Evolutionary conservation across 2,888 invertebrate genomes (phyloP).

Genomic region (Timema podura): DNA sequence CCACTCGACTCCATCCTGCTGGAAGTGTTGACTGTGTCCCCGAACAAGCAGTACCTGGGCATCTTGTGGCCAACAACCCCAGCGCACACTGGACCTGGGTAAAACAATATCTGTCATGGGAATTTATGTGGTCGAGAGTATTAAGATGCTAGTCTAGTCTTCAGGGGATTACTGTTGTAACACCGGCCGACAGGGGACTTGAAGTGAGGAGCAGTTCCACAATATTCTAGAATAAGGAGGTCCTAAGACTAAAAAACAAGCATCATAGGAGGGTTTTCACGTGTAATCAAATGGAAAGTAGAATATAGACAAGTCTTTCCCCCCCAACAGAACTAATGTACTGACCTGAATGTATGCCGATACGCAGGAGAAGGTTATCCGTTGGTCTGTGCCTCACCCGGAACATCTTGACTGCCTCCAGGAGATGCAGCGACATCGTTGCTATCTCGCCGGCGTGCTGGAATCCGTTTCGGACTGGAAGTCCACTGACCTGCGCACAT

Average conservation of each 20-base stretch:
- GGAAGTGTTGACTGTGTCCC: conserved; percentile 90
- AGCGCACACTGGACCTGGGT: conserved; percentile 79
- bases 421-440: conserved; percentile 83
- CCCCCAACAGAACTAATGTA: not conserved
- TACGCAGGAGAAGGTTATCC: conserved; percentile 77
- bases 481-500: conserved; percentile 65
- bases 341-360: conserved; percentile 83
- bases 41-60: conserved; percentile 90
- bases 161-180: too few relatives aligned
- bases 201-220: too few relatives aligned
- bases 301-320: too few relatives aligned
- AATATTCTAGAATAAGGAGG: too few relatives aligned
- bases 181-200: too few relatives aligned
- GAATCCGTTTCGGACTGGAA: conserved; percentile 84
- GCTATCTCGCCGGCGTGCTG: conserved; percentile 91
- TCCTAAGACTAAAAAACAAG: too few relatives aligned
- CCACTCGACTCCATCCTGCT: conserved; percentile 85
- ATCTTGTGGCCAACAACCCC: conserved; percentile 91
- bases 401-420: conserved; percentile 80
- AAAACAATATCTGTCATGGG: conserved; percentile 23
- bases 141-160: too few relatives aligned
- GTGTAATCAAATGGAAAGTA: too few relatives aligned
- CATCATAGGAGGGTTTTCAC: too few relatives aligned
- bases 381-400: conserved; percentile 82
- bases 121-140: too few relatives aligned